Base-by-base conservation (phyloP, 2,888 invertebrate species). In the Nematopogon swammerdamellus region DNA sequence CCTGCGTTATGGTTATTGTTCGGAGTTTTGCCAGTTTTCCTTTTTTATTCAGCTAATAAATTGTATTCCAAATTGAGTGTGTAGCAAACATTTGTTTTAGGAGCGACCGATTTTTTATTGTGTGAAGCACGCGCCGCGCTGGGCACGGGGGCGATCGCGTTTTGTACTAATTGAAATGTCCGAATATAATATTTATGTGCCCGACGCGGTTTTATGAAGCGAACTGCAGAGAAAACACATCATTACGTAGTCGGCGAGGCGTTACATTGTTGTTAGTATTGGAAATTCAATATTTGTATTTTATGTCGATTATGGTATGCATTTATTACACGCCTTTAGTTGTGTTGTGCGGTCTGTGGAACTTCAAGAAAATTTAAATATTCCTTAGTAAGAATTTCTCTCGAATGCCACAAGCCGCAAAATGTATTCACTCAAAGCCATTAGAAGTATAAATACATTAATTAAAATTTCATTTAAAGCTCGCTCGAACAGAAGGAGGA, bases 171-270 rank as follows among this genome's bases (percentile, higher is more conserved):
- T 77, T 76, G 76, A 77, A 76, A 76, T 72, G 79, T 76, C 77
- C 71, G 74, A 73, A 70, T 71, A 68, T 63, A 65, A 64, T 70
- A 76, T 77, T 75, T 74, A 76, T 77, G 71, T 72, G 44, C 20
- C 30, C 42, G 18, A 36, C 42, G 18, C 14, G 30, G 36, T 29
- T 10, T 19, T 48, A 43, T 43, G n/a, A 18, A 36, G n/a, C 18
- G 19, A 19, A 3, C n/a, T 36, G 11, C 36, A 36, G 10, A 4
- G 36, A 36, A 36, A 36, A 36, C 8, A 8, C 8, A 25, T 25
- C 25, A 25, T 25, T 25, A 25, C 4, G 25, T 25, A 25, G 25
- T 8, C 25, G 8, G 8, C 8, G 25, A 25, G 8, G 25, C 25
- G 25, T 25, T 25, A 25, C 25, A 25, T 25, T 25, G 25, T 25